phyloP scores from a whole-genome alignment of 2,888 invertebrate species.

The Mimachlamys varia region DNA sequence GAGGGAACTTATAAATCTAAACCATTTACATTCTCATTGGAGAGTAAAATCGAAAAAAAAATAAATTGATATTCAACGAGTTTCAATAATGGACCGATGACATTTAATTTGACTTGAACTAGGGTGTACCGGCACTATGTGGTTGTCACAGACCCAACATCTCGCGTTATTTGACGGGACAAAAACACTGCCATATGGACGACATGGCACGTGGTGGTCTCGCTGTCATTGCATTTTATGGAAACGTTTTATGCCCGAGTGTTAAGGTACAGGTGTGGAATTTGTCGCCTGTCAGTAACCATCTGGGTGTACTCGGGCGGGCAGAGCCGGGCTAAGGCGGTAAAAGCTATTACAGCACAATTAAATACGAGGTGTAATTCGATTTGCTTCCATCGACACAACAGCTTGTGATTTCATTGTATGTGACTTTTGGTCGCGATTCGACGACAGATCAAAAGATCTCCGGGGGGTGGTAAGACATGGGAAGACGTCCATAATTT shows the following conservation, averaged over 20 bases:
- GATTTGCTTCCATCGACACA: slow-evolving; percentile 16
- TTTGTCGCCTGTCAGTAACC: slow-evolving; percentile 23
- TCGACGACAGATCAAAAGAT: slow-evolving; percentile 13
- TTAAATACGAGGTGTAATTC: slow-evolving; percentile 11
- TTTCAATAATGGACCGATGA: background rate
- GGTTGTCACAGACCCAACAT: background rate
- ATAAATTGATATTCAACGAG: background rate
- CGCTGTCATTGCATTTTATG: background rate
- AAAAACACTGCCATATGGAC: slow-evolving; percentile 7
- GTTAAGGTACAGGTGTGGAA: slow-evolving; percentile 16
- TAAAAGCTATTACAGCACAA: slow-evolving; percentile 6
- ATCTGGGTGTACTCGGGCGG: slow-evolving; percentile 27
- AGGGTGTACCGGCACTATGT: background rate
- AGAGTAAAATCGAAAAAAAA: no score
- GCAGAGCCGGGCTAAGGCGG: background rate
- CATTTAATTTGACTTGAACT: no score
- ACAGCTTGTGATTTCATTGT: slow-evolving; percentile 34
- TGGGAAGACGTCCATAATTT: background rate
- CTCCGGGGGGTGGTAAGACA: background rate
- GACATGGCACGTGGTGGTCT: background rate
- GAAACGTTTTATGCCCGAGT: background rate
- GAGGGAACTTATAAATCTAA: no score
- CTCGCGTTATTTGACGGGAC: background rate
- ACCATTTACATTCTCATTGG: no score
- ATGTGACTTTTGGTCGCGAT: slow-evolving; percentile 8